A percentile compares a stretch with the other conserved stretches of the same genome.
phyloP scores from a whole-genome alignment of 1,140 invertebrate species.

The Drosophila ficusphila region DNA sequence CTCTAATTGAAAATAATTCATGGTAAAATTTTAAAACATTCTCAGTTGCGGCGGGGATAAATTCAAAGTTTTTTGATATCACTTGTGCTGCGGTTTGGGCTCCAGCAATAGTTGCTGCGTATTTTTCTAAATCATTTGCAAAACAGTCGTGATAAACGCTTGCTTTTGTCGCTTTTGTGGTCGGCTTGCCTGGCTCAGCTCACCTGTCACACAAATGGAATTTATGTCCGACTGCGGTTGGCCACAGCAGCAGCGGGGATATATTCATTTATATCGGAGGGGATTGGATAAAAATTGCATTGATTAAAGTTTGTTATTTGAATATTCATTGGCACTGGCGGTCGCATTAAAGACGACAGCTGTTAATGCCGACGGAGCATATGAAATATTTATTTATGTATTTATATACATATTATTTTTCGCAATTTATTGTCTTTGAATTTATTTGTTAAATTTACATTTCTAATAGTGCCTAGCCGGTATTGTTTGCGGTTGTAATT shows the following conservation, averaged over 20 bases:
- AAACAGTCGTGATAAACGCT: slow-evolving; percentile 37
- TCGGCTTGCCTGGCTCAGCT: slow-evolving; percentile 29
- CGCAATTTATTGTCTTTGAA: slow-evolving; percentile 46
- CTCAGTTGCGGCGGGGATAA: slow-evolving; percentile 3
- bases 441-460: slow-evolving; percentile 37
- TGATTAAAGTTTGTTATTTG: slow-evolving; percentile 63
- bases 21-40: slow-evolving; percentile 22
- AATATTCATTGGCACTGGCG: slow-evolving; percentile 57
- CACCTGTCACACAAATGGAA: slow-evolving; percentile 62
- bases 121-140: slow-evolving; percentile 53
- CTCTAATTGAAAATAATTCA: slow-evolving; percentile 48
- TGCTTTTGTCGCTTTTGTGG: slow-evolving; percentile 42
- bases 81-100: slow-evolving; percentile 19
- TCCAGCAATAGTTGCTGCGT: slow-evolving; percentile 4
- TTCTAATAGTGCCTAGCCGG: slow-evolving; percentile 27
- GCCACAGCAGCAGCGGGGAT: slow-evolving; percentile 15
- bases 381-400: slow-evolving; percentile 48
- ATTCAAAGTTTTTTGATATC: slow-evolving; percentile 26
- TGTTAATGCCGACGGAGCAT: slow-evolving; percentile 47
- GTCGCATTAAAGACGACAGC: slow-evolving; percentile 23
- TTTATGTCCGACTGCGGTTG: slow-evolving; percentile 62
- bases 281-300: slow-evolving; percentile 32
- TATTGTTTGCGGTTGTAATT: slow-evolving; percentile 56
- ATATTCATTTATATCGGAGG: slow-evolving; percentile 21
- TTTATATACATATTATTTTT: slow-evolving; percentile 50